Base-by-base conservation (phyloP, 1,140 invertebrate genomes). In the Wiebesia pumilae region DNA sequence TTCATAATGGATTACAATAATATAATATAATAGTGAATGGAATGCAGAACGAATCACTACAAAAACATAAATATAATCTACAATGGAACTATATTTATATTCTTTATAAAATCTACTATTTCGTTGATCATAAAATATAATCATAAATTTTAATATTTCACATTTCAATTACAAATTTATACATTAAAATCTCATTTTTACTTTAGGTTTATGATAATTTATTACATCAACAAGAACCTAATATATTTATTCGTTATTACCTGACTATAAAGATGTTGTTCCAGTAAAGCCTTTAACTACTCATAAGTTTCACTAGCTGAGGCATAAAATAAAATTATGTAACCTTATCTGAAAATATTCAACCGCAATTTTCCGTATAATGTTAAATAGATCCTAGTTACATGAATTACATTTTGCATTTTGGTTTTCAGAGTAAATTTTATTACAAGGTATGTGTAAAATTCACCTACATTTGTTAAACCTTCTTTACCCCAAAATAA, bases 321-420 rank as follows among this genome's bases (percentile, higher is more conserved):
- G 33, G 19, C 69, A 12, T 67, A 30, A 67, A 67, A 67, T 67
- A 67, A 12, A 71, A 71, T 71, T 71, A 71, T 35, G 69, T 24
- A 71, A 71, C 69, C 16, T 71, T 71, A 38, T 71, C 69, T 71
- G 33, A 71, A 71, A 71, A 71, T 33, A 16, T 71, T 38, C n/a
- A 30, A 67, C 69, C 35, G 40, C 35, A 71, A 38, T 71, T 35
- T 71, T 71, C 35, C 33, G 40, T 35, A 71, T 38, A 71, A 38
- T 38, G 16, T 38, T 71, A 12, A 71, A 35, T 71, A 38, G 69
- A 67, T 30, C 30, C 10, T 33, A 67, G 4, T 67, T 67, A 30
- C n/a, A 10, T 62, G 21, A 62, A 27, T 4, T 62, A 62, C 58
- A 62, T 24, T 3, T 62, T 27, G 21, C 10, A 62, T 62, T 62